Percentiles rank a stretch among this genome's conserved stretches.
phyloP scores from a whole-genome alignment of 2,113 vertebrate genomes.

The Hydrolagus affinis region DNA sequence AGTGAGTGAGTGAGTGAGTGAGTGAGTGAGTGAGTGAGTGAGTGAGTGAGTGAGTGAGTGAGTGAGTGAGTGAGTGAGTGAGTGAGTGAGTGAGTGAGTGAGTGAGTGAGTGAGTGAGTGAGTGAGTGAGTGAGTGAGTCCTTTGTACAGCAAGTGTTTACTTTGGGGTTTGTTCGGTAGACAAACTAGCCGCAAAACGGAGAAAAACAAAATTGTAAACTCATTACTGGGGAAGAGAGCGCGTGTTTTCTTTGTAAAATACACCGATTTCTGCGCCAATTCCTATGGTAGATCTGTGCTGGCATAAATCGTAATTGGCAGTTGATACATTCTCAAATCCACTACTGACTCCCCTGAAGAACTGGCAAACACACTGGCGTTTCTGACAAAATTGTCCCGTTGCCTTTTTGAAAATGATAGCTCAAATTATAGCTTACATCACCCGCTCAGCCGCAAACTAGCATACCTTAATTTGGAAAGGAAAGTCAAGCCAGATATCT shows the following conservation, averaged over 20 bases:
- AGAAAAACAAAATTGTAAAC: neutral
- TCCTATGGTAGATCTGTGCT: neutral
- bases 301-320: neutral
- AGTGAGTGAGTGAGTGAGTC: no score
- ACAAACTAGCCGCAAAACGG: neutral
- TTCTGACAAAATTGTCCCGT: no score
- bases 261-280: neutral
- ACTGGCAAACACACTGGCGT: no score
- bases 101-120: no score
- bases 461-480: neutral
- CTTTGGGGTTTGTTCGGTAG: no score
- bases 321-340: neutral
- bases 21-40: no score
- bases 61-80: no score
- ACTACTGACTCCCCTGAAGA: no score
- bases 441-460: neutral
- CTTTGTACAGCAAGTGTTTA: no score
- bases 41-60: no score
- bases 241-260: neutral
- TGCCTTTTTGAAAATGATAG: neutral
- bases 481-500: neutral
- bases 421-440: neutral
- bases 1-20: no score
- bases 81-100: no score
- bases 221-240: neutral